Base-by-base conservation (phyloP, 2,888 invertebrate genomes). In the Eupithecia inturbata region DNA sequence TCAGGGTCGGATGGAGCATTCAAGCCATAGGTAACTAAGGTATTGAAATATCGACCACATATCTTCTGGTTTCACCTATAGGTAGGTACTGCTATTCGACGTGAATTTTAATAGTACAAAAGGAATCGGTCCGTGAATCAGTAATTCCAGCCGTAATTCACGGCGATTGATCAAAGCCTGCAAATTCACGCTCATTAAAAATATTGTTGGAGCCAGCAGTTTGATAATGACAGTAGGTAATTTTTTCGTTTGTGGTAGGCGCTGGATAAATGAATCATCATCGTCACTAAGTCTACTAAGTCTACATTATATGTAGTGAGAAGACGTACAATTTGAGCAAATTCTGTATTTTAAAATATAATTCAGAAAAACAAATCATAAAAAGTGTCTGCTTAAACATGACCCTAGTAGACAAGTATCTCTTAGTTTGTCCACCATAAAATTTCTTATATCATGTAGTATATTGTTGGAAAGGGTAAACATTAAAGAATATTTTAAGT, bases 91-190 rank as follows among this genome's bases (percentile, higher is more conserved):
- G 31, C 16, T 10, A 19, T 62, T 19, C 62, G 62, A 31, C 31
- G 9, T 31, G 19, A 31, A 31, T 31, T 62, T 12, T 62, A 62
- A 31, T 62, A 62, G 62, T 9, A 4, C 9, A 7, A 19, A 31
- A 62, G 31, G 31, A 31, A 31, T 19, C 9, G 62, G 62, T 31
- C 31, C 31, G 62, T 62, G 62, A 62, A 28, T 7, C 28, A 14
- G 26, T 26, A 26, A 57, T 28, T 60, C 26, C 28, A 28, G 28
- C 60, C 60, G 60, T 28, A 60, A 60, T 60, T 60, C 60, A 60
- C 28, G 28, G 60, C 28, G 16, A 62, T 62, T 62, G 28, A 62
- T 62, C 62, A 62, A 62, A 31, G 62, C 31, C 62, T 16, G 31
- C 26, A 31, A 62, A 62, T 31, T 19, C 31, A 9, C 10, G 31